Base-by-base conservation (phyloP, 1,140 invertebrate genomes). In the Linepithema humile region DNA sequence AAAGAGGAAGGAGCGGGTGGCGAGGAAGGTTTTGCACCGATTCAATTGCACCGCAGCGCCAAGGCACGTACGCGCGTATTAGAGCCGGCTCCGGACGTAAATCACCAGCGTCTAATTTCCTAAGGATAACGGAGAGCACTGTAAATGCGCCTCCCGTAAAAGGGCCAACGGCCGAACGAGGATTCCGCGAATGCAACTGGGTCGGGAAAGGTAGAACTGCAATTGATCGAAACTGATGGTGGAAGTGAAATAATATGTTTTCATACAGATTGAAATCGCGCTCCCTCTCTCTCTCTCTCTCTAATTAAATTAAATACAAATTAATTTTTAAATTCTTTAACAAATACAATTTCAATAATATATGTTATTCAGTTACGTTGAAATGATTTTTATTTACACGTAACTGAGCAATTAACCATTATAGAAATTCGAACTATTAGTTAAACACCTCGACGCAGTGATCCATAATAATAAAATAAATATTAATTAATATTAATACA, bases 51-150 rank as follows among this genome's bases (percentile, higher is more conserved):
- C 23, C 32, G 57, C 29, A 15, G 26, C 29, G 29, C 0, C 26
- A 48, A 23, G n/a, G 43, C 67, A 84, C 55, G 83, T 57, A 72
- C 75, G 67, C 48, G 55, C 73, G 74, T 78, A 84, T 69, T 59
- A 64, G 57, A 67, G 17, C 26, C 55, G 69, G 70, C 64, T 82
- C 55, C 32, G 29, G 60, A 85, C 86, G 77, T 90, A 90, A 89
- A 90, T 90, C 89, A 90, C 83, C 50, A 69, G 55, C 73, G 82
- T 90, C 89, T 90, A 89, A 90, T 90, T 90, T 90, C 86, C 85
- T 89, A 89, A 89, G 89, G 85, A 88, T 89, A 83, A 75, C 80
- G 69, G 70, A 82, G 73, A 50, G 26, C 67, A 23, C 48, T 20
- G 57, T 82, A 82, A 85, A 82, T 64, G 74, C 48, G 67, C 20